These are phyloP conservation scores for Solea solea DNA, from an alignment of 2,113 vertebrate genomes.

Conservation along the genomic window DNA sequence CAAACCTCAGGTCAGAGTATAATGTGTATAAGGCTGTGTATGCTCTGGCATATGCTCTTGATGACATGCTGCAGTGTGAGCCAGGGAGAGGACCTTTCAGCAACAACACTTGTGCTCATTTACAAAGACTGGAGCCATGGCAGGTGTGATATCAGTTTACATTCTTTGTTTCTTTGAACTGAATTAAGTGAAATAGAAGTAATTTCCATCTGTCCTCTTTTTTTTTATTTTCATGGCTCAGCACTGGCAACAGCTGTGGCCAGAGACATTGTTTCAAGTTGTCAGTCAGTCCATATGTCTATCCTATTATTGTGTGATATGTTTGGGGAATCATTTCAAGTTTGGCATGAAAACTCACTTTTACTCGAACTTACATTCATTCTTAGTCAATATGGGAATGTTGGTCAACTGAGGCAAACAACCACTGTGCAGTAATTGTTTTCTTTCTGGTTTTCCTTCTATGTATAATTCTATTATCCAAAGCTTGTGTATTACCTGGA, in stretches of 20 bases:
- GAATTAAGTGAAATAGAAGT: neutral
- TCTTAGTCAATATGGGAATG: too few species aligned
- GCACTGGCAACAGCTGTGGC: too few species aligned
- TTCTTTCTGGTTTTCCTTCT: neutral
- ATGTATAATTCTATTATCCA: neutral
- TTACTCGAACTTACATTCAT: too few species aligned
- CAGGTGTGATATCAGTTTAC: constrained; percentile 6
- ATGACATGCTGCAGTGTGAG: constrained; percentile 44
- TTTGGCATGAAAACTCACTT: too few species aligned
- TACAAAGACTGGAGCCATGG: neutral
- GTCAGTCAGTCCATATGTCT: too few species aligned
- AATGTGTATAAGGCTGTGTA: constrained; percentile 10
- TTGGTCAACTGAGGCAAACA: too few species aligned
- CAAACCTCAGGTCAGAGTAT: constrained; percentile 35
- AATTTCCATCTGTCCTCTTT: too few species aligned
- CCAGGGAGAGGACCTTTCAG: constrained; percentile 42
- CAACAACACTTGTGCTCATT: constrained; percentile 26
- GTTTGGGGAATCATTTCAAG: too few species aligned
- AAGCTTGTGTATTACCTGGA: constrained; percentile 64
- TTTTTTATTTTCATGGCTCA: too few species aligned
- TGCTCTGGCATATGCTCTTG: constrained; percentile 33
- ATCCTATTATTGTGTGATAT: too few species aligned
- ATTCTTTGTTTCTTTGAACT: neutral
- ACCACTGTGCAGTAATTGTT: too few species aligned
- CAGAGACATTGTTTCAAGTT: too few species aligned